Percentiles rank a stretch among this genome's conserved stretches.
These are phyloP conservation scores for Sapayoa aenigma DNA, from an alignment of 2,113 vertebrate species.

Conservation along the genomic window DNA sequence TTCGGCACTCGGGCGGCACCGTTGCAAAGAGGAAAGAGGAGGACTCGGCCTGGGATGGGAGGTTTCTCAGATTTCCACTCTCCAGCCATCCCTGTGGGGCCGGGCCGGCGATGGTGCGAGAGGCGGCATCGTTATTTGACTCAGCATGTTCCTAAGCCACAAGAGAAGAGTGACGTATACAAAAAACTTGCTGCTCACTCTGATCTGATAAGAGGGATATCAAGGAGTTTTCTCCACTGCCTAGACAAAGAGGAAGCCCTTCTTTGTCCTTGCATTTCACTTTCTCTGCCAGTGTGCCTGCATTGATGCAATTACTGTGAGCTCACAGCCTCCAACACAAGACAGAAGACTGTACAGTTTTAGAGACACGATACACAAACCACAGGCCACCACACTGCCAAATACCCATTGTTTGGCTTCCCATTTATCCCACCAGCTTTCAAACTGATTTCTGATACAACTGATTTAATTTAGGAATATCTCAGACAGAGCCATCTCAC, in stretches of 20 bases:
- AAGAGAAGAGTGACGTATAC: constrained; percentile 55
- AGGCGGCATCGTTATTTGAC: constrained; percentile 63
- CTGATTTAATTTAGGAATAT: not conserved
- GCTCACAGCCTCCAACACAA: not conserved
- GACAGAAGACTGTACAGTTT: not conserved
- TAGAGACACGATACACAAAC: not conserved
- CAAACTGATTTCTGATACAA: not conserved
- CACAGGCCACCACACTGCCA: not conserved
- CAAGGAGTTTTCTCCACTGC: constrained; percentile 69
- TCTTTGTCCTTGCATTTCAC: constrained; percentile 35
- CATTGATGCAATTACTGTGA: not conserved
- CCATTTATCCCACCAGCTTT: not conserved
- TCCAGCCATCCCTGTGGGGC: constrained; percentile 48
- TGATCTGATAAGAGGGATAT: constrained; percentile 56
- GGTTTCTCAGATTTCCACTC: constrained; percentile 72
- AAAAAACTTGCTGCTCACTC: not conserved
- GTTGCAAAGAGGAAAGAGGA: constrained; percentile 50
- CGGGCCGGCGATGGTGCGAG: not conserved
- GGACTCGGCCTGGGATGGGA: constrained; percentile 25
- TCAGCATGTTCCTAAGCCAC: constrained; percentile 76
- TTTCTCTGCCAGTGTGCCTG: constrained; percentile 30
- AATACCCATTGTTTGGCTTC: not conserved
- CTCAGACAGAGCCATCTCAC: not conserved
- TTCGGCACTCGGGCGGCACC: not conserved
- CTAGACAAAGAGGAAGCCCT: constrained; percentile 44